Conservation (phyloP, 2,888 invertebrate genomes). For the Nudaria mundana region DNA sequence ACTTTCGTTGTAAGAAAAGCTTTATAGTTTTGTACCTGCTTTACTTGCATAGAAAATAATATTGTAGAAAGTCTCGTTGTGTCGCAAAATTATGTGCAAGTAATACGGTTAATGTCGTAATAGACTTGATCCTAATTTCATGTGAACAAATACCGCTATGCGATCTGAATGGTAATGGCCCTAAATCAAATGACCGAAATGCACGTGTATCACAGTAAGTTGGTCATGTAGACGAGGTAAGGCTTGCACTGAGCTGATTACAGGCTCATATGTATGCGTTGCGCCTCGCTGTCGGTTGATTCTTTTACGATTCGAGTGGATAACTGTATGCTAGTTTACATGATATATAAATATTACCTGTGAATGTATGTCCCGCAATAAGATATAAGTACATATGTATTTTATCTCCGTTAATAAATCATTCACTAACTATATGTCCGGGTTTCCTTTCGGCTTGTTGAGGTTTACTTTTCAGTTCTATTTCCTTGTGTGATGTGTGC, state of each 20-base stretch:
- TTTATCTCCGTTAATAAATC: too few relatives aligned
- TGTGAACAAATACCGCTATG: conserved; percentile 36
- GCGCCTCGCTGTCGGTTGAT: conserved; percentile 23
- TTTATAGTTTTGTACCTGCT: not conserved
- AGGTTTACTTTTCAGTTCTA: too few relatives aligned
- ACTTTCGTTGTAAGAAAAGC: conserved; percentile 5
- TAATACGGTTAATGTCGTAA: conserved; percentile 37
- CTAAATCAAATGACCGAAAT: conserved; percentile 56
- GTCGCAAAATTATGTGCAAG: not conserved
- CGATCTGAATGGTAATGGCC: conserved; percentile 63
- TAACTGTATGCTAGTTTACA: too few relatives aligned
- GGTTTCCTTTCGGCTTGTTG: too few relatives aligned
- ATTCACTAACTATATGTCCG: too few relatives aligned
- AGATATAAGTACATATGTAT: too few relatives aligned
- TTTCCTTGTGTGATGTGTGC: too few relatives aligned
- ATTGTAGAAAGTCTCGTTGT: conserved; percentile 3
- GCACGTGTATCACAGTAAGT: conserved; percentile 57
- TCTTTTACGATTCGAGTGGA: too few relatives aligned
- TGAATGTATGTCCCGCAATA: conserved; percentile 3
- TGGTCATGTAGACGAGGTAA: conserved; percentile 62
- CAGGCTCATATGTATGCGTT: conserved; percentile 52
- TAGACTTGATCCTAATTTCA: conserved; percentile 45
- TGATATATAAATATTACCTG: too few relatives aligned
- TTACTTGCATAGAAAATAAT: too few relatives aligned
- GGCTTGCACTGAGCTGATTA: conserved; percentile 44